Conservation (phyloP, 2,797 vertebrate species). For the Kryptopterus vitreolus region DNA sequence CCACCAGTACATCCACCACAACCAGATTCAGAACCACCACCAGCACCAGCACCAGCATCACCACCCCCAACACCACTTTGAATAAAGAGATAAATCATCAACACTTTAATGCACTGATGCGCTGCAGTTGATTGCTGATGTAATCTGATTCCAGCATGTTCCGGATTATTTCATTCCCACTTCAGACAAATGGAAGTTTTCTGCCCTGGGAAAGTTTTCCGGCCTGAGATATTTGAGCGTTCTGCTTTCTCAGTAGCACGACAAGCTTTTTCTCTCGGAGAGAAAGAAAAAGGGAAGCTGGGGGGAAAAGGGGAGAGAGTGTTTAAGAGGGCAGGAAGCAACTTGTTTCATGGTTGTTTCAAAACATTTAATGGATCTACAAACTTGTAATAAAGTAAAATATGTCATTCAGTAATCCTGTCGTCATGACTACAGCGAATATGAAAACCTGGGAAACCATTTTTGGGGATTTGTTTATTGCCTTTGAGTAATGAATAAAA, state of each 20-base stretch:
- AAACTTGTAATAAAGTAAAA: background rate
- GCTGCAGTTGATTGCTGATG: background rate
- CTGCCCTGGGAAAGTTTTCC: background rate
- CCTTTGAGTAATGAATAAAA: background rate
- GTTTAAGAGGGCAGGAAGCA: background rate
- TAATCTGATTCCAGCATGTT: background rate
- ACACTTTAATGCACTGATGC: background rate
- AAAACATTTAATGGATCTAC: background rate
- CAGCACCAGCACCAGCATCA: no score
- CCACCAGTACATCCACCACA: no score
- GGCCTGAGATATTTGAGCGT: background rate
- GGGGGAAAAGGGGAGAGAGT: background rate
- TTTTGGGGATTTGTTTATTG: background rate
- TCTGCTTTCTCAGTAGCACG: slow-evolving; percentile 4
- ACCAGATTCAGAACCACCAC: no score
- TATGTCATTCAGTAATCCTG: background rate
- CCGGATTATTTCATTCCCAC: background rate
- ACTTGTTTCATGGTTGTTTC: slow-evolving; percentile 5
- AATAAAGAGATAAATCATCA: background rate
- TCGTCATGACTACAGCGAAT: background rate
- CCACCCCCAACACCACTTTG: no score
- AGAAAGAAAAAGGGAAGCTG: background rate
- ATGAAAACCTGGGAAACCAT: background rate
- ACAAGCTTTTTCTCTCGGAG: background rate
- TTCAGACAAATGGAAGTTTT: background rate